Evolutionary conservation across 2,888 invertebrate species (phyloP).

Genomic region (Leptogaster cylindrica): DNA sequence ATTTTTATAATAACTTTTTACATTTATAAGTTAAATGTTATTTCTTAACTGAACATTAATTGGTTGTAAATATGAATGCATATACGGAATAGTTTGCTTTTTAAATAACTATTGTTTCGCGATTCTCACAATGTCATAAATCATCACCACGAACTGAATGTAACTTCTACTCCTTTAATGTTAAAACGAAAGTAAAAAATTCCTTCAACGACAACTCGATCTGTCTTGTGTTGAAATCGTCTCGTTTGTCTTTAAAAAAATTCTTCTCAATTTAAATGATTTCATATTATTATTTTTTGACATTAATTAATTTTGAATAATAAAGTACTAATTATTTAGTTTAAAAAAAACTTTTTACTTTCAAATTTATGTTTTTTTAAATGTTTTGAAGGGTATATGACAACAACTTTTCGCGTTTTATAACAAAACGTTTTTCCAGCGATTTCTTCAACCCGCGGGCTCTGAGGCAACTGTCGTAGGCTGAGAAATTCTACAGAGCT

Average conservation of each 20-base stretch:
- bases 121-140: slow-evolving; percentile 12
- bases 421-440: slow-evolving; percentile 59
- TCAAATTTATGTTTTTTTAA: no score
- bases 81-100: slow-evolving; percentile 2
- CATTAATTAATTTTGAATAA: background rate
- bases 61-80: slow-evolving; percentile 5
- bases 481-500: slow-evolving; percentile 48
- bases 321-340: no score
- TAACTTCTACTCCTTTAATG: no score
- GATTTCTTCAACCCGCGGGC: slow-evolving; percentile 64
- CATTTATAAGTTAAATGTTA: slow-evolving; percentile 18
- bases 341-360: no score
- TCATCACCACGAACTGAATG: background rate
- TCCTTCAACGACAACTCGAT: no score
- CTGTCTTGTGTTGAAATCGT: no score
- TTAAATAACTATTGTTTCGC: slow-evolving; percentile 6
- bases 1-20: background rate
- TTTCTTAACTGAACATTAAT: slow-evolving; percentile 10
- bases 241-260: background rate
- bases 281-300: background rate
- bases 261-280: background rate
- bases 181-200: no score
- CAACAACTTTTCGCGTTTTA: slow-evolving; percentile 42
- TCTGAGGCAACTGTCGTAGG: slow-evolving; percentile 62
- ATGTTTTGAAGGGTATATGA: slow-evolving; percentile 21